Evolutionary conservation across 2,888 invertebrate species (phyloP), one percentile per base, ranked within the genome.

Genomic region (Camptogramma bilineatum): DNA sequence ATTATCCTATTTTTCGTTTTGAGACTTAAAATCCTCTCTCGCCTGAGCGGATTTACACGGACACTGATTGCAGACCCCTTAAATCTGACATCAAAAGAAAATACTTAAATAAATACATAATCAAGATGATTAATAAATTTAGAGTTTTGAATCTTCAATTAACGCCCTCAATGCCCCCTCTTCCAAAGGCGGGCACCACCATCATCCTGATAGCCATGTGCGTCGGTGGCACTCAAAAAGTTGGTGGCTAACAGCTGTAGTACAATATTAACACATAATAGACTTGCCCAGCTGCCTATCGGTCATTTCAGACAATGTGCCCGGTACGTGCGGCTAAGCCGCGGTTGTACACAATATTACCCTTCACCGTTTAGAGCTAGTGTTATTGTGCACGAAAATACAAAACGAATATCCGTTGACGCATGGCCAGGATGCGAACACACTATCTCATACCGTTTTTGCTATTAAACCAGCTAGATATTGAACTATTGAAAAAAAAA

Each of bases 1-100:
- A 28, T 51, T 19, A 9, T 39, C 24, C 28, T 54, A 48, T 56
- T 47, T 48, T 52, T 34, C 52, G 5, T 19, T 51, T 16, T 51
- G 31, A 13, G 13, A 13, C 9, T 28, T 8, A 28, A 28, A 4
- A 13, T 39, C 10, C 34, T 3, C 34, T 39, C 13, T 39, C 34
- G 13, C 34, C 34, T 13, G 13, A 39, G 13, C 13, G 13, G 34
- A 39, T 39, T 10, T 4, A 0, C 3, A 13, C 13, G 13, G 34
- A 10, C 13, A 13, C 34, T 39, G 34, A 39, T 39, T 39, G 13
- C 34, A 13, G 34, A 34, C 34, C 13, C 13, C 34, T 4, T 39
- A 3, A 39, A 39, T 39, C 10, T 47, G 10, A 47, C 10, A 51
- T 0, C n/a, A 50, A 7, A 28, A 7, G 8, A n/a, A 51, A 51